Evolutionary conservation across 2,797 vertebrate genomes (phyloP).

Genomic region (Phylloscopus collybita): DNA sequence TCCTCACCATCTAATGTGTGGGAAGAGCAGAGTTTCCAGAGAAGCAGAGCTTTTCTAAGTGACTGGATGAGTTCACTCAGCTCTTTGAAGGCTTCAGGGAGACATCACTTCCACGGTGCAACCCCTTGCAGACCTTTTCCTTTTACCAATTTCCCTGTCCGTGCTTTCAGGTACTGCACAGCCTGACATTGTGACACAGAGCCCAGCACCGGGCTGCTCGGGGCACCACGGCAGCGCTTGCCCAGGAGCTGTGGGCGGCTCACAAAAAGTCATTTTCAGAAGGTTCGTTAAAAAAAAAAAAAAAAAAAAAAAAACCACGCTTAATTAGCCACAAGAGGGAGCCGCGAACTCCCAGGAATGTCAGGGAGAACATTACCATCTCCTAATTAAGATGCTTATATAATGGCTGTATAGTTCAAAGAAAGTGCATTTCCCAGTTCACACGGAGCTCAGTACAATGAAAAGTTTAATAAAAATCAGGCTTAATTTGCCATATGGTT

Average conservation of each 20-base stretch:
- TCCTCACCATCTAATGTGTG: accelerated
- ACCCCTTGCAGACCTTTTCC: neutral
- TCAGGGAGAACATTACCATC: neutral
- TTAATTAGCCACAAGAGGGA: slow-evolving; percentile 70
- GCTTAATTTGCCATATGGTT: slow-evolving; percentile 75
- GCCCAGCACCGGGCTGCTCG: neutral
- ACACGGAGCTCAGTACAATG: slow-evolving; percentile 58
- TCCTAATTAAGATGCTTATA: slow-evolving; percentile 59
- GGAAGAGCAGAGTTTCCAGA: neutral
- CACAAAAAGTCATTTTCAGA: neutral
- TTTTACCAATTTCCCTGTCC: accelerated
- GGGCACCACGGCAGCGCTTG: too few relatives aligned
- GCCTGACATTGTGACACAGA: accelerated
- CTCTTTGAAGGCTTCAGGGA: neutral
- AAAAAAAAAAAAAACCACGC: neutral
- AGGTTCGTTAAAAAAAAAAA: neutral
- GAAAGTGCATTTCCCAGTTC: slow-evolving; percentile 72
- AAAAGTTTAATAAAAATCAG: slow-evolving; percentile 72
- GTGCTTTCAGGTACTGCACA: neutral
- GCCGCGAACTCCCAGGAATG: slow-evolving; percentile 23
- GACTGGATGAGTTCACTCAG: neutral
- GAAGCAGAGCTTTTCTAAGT: neutral
- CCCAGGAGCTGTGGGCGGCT: accelerated
- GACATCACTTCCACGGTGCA: accelerated
- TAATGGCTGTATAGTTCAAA: slow-evolving; percentile 69